These are phyloP conservation scores for Fregetta grallaria DNA, from an alignment of 2,113 vertebrate genomes.

Conservation along the genomic window DNA sequence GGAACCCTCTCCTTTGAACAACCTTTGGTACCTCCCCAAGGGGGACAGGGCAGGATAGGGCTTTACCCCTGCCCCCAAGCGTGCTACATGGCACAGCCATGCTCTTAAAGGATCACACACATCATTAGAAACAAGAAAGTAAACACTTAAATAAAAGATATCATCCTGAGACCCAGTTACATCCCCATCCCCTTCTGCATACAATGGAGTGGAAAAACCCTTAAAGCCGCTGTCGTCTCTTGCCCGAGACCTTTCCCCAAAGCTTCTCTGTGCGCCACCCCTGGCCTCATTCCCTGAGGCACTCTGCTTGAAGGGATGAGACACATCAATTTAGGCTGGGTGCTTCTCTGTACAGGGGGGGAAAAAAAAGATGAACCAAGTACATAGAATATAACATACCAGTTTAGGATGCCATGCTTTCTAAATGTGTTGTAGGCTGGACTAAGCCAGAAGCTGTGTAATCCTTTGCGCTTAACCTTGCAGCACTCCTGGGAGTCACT, in stretches of 20 bases:
- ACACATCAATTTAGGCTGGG: not conserved
- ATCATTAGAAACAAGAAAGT: not conserved
- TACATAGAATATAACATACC: not conserved
- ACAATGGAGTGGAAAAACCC: not conserved
- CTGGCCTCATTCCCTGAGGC: not conserved
- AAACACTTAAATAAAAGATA: not conserved
- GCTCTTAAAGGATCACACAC: not conserved
- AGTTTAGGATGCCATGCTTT: not conserved
- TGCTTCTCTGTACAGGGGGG: not conserved
- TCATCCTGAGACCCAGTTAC: not conserved
- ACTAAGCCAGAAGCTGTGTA: not conserved
- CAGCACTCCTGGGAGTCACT: not conserved
- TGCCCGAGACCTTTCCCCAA: not conserved
- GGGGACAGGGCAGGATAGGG: too few relatives aligned
- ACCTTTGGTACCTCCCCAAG: not conserved
- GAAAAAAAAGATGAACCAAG: accelerated
- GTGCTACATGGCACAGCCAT: not conserved
- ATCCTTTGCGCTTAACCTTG: not conserved
- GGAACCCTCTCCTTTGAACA: not conserved
- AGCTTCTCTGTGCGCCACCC: not conserved
- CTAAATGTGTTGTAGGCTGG: not conserved
- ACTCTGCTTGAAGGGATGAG: not conserved
- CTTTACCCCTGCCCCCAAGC: not conserved
- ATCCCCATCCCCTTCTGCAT: not conserved
- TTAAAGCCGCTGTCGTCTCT: not conserved